Conservation (phyloP, 1,140 invertebrate genomes). For the Saccostrea glomerata region DNA sequence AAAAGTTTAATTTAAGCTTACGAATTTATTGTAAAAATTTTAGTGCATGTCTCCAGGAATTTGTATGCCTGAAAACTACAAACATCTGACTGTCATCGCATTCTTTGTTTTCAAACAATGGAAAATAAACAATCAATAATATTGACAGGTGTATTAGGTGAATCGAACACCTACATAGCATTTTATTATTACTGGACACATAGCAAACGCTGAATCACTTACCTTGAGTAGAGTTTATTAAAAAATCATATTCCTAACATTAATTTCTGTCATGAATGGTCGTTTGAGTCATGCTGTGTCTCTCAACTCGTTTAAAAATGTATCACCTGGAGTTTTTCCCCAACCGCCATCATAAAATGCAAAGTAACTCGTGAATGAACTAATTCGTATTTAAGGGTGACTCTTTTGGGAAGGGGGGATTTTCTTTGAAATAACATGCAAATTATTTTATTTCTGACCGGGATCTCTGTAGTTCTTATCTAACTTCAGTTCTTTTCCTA, state of each 20-base stretch:
- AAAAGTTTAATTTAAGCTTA: neutral
- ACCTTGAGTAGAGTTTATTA: neutral
- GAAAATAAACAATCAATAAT: slow-evolving; percentile 5
- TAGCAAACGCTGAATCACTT: neutral
- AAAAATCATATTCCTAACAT: neutral
- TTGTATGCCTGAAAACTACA: neutral
- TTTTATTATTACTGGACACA: neutral
- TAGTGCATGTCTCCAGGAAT: neutral
- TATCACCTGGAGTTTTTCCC: slow-evolving; percentile 21
- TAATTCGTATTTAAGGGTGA: neutral
- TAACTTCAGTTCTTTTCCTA: too few relatives aligned
- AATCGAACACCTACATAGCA: neutral
- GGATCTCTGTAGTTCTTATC: too few relatives aligned
- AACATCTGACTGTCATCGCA: neutral
- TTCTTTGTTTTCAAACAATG: slow-evolving; percentile 2
- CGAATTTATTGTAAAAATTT: neutral
- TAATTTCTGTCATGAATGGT: neutral
- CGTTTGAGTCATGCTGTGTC: neutral
- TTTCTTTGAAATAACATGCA: too few relatives aligned
- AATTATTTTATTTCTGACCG: too few relatives aligned
- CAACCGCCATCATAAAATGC: slow-evolving; percentile 3
- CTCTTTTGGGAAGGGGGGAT: too few relatives aligned
- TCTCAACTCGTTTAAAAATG: neutral
- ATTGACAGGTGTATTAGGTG: neutral
- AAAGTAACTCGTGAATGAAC: neutral